Percentiles rank a stretch among this genome's conserved stretches.
Conservation (phyloP, 1,140 invertebrate species). For the Trinorchestia longiramus region DNA sequence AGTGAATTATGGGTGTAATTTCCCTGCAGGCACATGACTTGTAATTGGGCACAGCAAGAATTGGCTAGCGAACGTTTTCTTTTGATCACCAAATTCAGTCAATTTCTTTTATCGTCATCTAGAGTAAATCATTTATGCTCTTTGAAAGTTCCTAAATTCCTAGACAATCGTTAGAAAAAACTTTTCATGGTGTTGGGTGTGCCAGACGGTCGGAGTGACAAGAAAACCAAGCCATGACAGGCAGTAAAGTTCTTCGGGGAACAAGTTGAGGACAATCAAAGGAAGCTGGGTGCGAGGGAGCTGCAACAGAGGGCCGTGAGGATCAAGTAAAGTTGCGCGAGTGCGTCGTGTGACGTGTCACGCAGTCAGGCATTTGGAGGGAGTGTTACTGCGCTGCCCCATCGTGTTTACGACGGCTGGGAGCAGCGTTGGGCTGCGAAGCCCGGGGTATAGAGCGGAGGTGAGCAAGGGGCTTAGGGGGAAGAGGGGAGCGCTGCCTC, state of each 20-base stretch:
- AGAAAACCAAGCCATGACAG: background rate
- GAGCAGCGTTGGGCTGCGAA: slow-evolving; percentile 1
- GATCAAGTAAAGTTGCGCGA: slow-evolving; percentile 3
- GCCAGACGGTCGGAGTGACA: too few relatives aligned
- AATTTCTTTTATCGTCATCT: too few relatives aligned
- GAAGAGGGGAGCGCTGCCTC: slow-evolving; percentile 38
- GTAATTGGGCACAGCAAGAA: too few relatives aligned
- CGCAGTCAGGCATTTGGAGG: slow-evolving; percentile 38
- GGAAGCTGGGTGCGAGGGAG: background rate
- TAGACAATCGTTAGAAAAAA: too few relatives aligned
- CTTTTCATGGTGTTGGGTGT: too few relatives aligned
- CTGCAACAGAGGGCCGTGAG: background rate
- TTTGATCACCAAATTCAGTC: too few relatives aligned
- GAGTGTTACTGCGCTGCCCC: slow-evolving; percentile 32
- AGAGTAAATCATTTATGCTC: too few relatives aligned
- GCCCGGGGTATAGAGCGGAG: slow-evolving; percentile 37
- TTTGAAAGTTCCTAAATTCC: too few relatives aligned
- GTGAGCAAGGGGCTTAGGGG: slow-evolving; percentile 26
- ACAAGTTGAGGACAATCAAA: slow-evolving; percentile 1
- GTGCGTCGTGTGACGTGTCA: background rate
- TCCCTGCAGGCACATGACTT: too few relatives aligned
- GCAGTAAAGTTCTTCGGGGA: background rate
- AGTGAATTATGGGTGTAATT: too few relatives aligned
- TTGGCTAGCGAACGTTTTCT: too few relatives aligned
- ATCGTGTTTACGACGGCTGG: slow-evolving; percentile 52